phyloP scores from a whole-genome alignment of 2,888 invertebrate species.

The Chaitophorus viminalis region DNA sequence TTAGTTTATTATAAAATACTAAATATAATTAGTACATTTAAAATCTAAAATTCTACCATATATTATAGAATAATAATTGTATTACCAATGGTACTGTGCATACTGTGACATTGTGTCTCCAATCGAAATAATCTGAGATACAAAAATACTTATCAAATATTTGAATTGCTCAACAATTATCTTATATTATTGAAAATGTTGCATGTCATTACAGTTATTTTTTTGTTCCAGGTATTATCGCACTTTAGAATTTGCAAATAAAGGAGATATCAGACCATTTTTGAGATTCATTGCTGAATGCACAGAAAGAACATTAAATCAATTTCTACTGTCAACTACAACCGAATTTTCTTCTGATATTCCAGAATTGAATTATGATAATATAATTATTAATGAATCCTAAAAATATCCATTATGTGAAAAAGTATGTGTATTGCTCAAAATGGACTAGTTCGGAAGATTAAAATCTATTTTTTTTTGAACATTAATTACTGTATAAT shows the following conservation, averaged over 20 bases:
- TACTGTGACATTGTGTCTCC: no score
- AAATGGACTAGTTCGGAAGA: not conserved
- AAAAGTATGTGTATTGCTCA: not conserved
- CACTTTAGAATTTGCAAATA: constrained; percentile 88
- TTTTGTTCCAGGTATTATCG: constrained; percentile 78
- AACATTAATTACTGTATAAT: not conserved
- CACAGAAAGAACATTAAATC: constrained; percentile 87
- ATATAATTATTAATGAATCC: constrained; percentile 50
- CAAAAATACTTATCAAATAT: not conserved
- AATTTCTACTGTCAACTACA: constrained; percentile 83
- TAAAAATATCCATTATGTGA: not conserved
- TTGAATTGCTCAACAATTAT: constrained; percentile 7
- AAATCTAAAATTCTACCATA: no score
- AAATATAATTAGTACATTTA: no score
- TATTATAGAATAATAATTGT: no score
- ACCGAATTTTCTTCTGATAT: constrained; percentile 71
- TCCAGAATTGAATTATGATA: constrained; percentile 64
- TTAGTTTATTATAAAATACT: no score
- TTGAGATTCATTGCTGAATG: constrained; percentile 94
- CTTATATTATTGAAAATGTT: constrained; percentile 52
- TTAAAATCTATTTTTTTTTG: not conserved
- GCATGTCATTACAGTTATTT: not conserved
- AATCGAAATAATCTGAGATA: no score
- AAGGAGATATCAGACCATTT: constrained; percentile 94
- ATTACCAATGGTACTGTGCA: no score